These are phyloP conservation scores for Latrodectus geometricus DNA, from an alignment of 1,140 invertebrate species.

Conservation along the genomic window DNA sequence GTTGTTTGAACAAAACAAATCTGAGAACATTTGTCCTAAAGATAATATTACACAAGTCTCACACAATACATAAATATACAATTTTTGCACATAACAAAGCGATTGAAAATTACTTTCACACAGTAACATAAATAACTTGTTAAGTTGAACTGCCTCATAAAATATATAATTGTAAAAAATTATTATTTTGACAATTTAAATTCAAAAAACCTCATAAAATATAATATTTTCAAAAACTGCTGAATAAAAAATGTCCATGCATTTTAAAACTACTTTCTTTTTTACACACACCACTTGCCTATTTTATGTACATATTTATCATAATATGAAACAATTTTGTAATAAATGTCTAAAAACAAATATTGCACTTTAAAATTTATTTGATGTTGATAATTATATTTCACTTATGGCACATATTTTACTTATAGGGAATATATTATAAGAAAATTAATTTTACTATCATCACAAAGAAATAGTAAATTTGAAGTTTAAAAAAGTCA, in stretches of 20 bases:
- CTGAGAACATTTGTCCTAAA: slow-evolving; percentile 33
- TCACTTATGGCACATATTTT: slow-evolving; percentile 40
- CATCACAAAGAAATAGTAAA: neutral
- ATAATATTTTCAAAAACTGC: neutral
- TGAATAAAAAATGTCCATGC: neutral
- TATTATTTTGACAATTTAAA: neutral
- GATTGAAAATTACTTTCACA: slow-evolving; percentile 21
- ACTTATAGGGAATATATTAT: slow-evolving; percentile 10
- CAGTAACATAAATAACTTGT: slow-evolving; percentile 21
- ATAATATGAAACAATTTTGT: slow-evolving; percentile 25
- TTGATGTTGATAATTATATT: slow-evolving; percentile 8
- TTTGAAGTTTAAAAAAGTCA: neutral
- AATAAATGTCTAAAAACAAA: slow-evolving; percentile 21
- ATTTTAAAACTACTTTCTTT: slow-evolving; percentile 21
- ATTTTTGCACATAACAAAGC: slow-evolving; percentile 4
- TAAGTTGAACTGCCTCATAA: slow-evolving; percentile 3
- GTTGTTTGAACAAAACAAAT: slow-evolving; percentile 36
- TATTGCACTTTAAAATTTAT: slow-evolving; percentile 46
- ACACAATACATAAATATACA: slow-evolving; percentile 49
- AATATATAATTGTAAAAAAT: slow-evolving; percentile 3
- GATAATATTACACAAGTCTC: slow-evolving; percentile 25
- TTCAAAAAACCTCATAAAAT: neutral
- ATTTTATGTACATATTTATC: slow-evolving; percentile 23
- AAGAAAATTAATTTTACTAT: slow-evolving; percentile 8
- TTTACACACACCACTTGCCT: slow-evolving; percentile 9